Evolutionary conservation across 2,113 vertebrate genomes (phyloP).

Genomic region (Engraulis encrasicolus): DNA sequence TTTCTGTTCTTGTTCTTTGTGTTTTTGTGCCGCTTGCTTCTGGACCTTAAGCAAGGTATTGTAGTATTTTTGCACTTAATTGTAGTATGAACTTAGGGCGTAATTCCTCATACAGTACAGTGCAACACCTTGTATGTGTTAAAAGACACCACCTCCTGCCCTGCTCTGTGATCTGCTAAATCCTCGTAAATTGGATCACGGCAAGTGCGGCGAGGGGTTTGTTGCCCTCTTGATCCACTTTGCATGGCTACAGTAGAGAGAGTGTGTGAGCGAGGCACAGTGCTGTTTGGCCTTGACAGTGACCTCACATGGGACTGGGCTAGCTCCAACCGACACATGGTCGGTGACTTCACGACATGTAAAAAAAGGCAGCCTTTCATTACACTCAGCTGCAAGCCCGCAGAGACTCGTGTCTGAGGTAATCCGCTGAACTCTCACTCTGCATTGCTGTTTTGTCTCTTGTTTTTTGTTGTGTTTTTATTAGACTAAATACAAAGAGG

Average conservation of each 20-base stretch:
- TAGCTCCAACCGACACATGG: background rate
- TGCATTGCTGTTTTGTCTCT: background rate
- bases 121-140: no score
- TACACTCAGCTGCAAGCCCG: background rate
- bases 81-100: no score
- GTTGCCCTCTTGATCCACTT: background rate
- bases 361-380: background rate
- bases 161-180: no score
- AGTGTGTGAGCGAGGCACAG: background rate
- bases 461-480: background rate
- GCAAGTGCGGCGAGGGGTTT: background rate
- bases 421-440: background rate
- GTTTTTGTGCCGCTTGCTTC: no score
- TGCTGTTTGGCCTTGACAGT: background rate
- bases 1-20: no score
- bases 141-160: no score
- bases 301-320: background rate
- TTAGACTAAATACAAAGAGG: conserved; percentile 84
- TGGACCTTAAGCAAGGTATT: no score
- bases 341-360: conserved; percentile 8
- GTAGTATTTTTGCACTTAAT: no score
- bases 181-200: no score
- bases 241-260: no score
- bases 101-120: no score
- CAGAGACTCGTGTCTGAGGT: background rate